A percentile compares a stretch with the other conserved stretches of the same genome.
Conservation (phyloP, 2,113 vertebrate species). For the Eurystomus gularis region DNA sequence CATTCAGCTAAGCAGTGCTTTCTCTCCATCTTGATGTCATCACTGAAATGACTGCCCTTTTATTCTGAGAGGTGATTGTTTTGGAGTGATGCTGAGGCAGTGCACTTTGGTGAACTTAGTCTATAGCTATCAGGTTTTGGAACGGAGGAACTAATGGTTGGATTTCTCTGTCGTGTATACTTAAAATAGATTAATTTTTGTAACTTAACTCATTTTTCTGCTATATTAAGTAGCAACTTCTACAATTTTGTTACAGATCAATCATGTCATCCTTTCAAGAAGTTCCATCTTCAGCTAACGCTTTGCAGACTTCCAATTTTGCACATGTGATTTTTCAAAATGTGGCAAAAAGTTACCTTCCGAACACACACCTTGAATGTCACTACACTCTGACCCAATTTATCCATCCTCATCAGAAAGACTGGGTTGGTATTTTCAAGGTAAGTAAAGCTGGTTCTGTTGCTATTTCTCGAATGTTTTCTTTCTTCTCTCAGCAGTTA, state of each 20-base stretch:
- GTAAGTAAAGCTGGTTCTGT: conserved; percentile 68
- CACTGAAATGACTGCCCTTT: not conserved
- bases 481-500: not conserved
- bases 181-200: not conserved
- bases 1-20: not conserved
- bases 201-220: not conserved
- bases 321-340: conserved; percentile 99
- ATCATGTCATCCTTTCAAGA: conserved; percentile 88
- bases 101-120: not conserved
- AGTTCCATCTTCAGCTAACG: conserved; percentile 71
- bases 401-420: conserved; percentile 93
- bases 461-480: not conserved
- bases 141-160: not conserved
- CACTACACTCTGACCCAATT: conserved; percentile 94
- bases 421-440: conserved; percentile 99
- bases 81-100: not conserved
- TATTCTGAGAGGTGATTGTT: not conserved
- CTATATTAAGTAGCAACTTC: not conserved
- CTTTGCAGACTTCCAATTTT: conserved; percentile 95
- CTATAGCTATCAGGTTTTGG: not conserved
- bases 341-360: conserved; percentile 96
- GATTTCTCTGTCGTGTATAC: not conserved
- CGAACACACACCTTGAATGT: conserved; percentile 92
- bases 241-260: conserved; percentile 72
- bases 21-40: not conserved